Conservation (phyloP, 2,113 vertebrate species). For the Uria aalge region DNA sequence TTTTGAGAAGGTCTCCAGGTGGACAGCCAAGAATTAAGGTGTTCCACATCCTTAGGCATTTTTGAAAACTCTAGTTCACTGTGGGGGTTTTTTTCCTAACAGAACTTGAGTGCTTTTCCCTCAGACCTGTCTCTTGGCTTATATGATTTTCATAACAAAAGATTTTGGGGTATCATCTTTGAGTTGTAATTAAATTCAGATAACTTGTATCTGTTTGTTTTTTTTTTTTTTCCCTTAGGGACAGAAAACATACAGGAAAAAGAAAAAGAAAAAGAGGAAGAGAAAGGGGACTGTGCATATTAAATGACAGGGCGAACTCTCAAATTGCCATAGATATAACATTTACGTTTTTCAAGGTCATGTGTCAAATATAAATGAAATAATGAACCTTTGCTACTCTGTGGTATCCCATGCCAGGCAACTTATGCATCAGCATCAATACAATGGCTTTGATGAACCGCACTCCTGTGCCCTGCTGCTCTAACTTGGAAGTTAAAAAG, state of each 20-base stretch:
- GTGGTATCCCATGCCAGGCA: background rate
- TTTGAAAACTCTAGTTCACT: background rate
- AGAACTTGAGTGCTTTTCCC: background rate
- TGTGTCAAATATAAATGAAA: slow-evolving; percentile 41
- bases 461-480: slow-evolving; percentile 2
- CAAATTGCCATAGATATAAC: background rate
- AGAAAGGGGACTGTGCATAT: background rate
- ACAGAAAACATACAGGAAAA: background rate
- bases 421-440: background rate
- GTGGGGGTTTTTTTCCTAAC: rapidly evolving
- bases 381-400: slow-evolving; percentile 21
- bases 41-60: background rate
- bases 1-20: background rate
- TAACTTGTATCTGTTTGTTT: background rate
- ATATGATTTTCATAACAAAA: background rate
- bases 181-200: background rate
- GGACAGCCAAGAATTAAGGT: background rate
- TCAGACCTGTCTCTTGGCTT: background rate
- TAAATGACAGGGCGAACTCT: background rate
- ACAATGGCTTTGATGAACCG: slow-evolving; percentile 19
- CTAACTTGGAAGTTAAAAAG: slow-evolving; percentile 38
- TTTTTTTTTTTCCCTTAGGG: background rate
- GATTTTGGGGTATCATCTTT: background rate
- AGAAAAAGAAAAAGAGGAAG: background rate
- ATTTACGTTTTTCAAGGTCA: slow-evolving; percentile 51